Evolutionary conservation across 2,113 vertebrate genomes (phyloP).

Genomic region (Coptodon rendalli): DNA sequence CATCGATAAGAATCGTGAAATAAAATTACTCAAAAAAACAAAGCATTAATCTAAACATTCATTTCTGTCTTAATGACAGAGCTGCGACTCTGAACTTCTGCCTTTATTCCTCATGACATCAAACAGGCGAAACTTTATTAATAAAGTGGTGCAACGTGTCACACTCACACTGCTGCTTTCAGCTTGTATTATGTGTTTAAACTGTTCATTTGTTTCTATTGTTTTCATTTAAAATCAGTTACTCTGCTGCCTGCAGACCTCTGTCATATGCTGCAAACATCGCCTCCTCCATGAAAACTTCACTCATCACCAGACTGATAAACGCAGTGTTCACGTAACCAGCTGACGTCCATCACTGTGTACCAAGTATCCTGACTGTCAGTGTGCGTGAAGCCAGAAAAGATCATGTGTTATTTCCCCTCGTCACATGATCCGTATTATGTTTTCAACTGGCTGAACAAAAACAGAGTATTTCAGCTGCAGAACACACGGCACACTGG

Average conservation of each 20-base stretch:
- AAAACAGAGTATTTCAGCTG: background rate
- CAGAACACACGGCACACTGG: background rate
- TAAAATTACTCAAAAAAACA: background rate
- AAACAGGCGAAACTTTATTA: background rate
- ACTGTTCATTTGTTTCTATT: background rate
- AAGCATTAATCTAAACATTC: background rate
- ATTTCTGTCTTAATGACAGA: background rate
- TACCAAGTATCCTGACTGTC: background rate
- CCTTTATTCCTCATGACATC: background rate
- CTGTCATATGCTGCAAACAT: background rate
- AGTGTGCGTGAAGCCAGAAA: background rate
- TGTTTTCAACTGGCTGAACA: background rate
- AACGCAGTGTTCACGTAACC: background rate
- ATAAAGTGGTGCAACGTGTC: background rate
- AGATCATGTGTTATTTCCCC: background rate
- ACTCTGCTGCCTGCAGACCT: background rate
- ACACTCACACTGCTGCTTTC: background rate
- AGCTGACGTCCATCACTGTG: background rate
- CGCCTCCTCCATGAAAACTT: fast-evolving
- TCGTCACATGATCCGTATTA: background rate
- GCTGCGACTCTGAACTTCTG: background rate
- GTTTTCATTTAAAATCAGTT: background rate
- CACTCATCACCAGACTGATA: background rate
- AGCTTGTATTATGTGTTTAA: background rate
- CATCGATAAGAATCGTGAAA: background rate